Conservation (phyloP, 2,888 invertebrate species). For the Thera britannica region DNA sequence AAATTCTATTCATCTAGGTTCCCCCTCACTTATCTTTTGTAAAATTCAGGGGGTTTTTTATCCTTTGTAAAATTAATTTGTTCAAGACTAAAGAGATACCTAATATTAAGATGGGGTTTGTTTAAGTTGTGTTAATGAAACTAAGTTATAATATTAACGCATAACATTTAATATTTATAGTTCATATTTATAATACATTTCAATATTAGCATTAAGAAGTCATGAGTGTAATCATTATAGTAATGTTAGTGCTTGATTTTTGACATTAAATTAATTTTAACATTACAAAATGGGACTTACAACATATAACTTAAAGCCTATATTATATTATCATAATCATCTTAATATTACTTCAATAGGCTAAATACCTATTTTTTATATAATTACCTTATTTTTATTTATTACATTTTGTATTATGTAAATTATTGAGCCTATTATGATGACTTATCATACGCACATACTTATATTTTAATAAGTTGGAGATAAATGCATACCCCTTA, state of each 20-base stretch:
- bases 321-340: slow-evolving; percentile 64
- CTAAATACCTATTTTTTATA: slow-evolving; percentile 52
- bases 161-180: slow-evolving; percentile 88
- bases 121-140: slow-evolving; percentile 58
- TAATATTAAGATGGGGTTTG: neutral
- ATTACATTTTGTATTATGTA: slow-evolving; percentile 67
- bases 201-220: slow-evolving; percentile 84
- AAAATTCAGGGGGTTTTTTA: too few relatives aligned
- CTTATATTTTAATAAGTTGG: slow-evolving; percentile 51
- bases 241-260: slow-evolving; percentile 82
- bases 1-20: too few relatives aligned
- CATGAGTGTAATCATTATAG: slow-evolving; percentile 83
- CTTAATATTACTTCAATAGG: slow-evolving; percentile 57
- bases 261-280: slow-evolving; percentile 74
- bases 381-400: slow-evolving; percentile 67
- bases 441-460: slow-evolving; percentile 60
- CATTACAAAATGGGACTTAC: slow-evolving; percentile 83
- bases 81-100: too few relatives aligned
- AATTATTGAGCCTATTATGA: slow-evolving; percentile 79
- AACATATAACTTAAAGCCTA: slow-evolving; percentile 57
- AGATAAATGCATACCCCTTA: slow-evolving; percentile 75
- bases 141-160: slow-evolving; percentile 86
- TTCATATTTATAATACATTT: slow-evolving; percentile 85
- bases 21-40: too few relatives aligned
- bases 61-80: too few relatives aligned